A percentile compares a stretch with the other conserved stretches of the same genome.
Evolutionary conservation across 2,113 vertebrate genomes (phyloP).

Genomic region (Paramisgurnus dabryanus): DNA sequence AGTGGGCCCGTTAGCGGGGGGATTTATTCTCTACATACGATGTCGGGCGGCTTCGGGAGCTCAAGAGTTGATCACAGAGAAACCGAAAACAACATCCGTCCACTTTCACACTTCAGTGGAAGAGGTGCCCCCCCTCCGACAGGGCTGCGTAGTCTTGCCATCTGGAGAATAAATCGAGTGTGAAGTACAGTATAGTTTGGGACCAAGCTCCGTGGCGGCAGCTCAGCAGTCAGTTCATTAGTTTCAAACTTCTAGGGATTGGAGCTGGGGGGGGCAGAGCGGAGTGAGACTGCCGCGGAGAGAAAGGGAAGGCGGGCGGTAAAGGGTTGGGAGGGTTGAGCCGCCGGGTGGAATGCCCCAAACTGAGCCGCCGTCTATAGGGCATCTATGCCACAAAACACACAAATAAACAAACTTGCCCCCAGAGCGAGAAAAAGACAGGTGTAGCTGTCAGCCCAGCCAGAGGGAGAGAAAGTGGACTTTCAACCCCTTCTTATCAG

Average conservation of each 20-base stretch:
- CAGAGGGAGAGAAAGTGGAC: constrained; percentile 51
- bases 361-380: constrained; percentile 65
- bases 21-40: constrained; percentile 40
- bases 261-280: constrained; percentile 74
- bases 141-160: constrained; percentile 88
- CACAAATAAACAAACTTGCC: constrained; percentile 72
- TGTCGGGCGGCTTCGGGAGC: constrained; percentile 39
- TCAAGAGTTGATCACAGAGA: constrained; percentile 61
- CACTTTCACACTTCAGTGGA: constrained; percentile 93
- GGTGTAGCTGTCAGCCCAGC: constrained; percentile 75
- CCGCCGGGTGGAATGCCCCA: constrained; percentile 64
- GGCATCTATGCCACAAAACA: constrained; percentile 69
- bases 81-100: constrained; percentile 86
- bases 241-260: constrained; percentile 98
- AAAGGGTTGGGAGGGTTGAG: constrained; percentile 73
- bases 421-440: constrained; percentile 68
- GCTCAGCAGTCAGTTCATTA: constrained; percentile 99
- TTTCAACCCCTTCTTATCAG: constrained; percentile 62
- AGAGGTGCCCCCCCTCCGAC: constrained; percentile 88
- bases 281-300: constrained; percentile 69
- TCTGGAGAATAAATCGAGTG: constrained; percentile 99
- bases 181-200: constrained; percentile 99
- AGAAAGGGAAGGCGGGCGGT: constrained; percentile 65
- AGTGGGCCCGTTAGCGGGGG: constrained; percentile 35
- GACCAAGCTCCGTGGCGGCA: constrained; percentile 93